Percentiles rank a stretch among this genome's conserved stretches.
phyloP scores from a whole-genome alignment of 2,113 vertebrate genomes.

The Xenus cinereus region DNA sequence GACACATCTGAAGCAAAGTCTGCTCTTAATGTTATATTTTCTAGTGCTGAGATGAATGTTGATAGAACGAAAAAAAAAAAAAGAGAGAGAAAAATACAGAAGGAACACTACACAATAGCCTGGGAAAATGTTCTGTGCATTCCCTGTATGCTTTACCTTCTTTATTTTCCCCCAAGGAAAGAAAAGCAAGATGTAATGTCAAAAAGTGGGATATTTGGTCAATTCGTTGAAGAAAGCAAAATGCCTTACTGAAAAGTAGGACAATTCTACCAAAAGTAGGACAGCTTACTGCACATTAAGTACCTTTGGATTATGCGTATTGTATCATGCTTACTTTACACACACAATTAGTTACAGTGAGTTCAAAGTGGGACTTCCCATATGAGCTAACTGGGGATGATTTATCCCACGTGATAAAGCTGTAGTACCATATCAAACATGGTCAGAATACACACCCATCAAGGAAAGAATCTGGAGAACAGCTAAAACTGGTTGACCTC shows the following conservation, averaged over 20 bases:
- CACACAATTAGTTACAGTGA: background rate
- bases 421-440: background rate
- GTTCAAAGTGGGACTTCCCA: background rate
- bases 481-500: background rate
- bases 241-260: conserved; percentile 13
- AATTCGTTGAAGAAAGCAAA: conserved; percentile 4
- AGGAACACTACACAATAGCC: background rate
- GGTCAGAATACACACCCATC: background rate
- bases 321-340: background rate
- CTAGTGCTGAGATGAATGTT: background rate
- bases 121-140: background rate
- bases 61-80: background rate
- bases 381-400: background rate
- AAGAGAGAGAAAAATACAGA: background rate
- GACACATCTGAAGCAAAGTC: background rate
- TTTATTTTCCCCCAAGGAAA: background rate
- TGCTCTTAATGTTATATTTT: background rate
- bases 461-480: background rate
- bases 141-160: background rate
- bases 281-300: background rate
- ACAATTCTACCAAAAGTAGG: conserved; percentile 10
- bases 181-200: background rate
- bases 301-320: background rate
- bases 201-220: background rate
- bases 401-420: background rate